A percentile compares a stretch with the other conserved stretches of the same genome.
phyloP scores from a whole-genome alignment of 2,113 vertebrate species.

The Lophochroa leadbeateri region DNA sequence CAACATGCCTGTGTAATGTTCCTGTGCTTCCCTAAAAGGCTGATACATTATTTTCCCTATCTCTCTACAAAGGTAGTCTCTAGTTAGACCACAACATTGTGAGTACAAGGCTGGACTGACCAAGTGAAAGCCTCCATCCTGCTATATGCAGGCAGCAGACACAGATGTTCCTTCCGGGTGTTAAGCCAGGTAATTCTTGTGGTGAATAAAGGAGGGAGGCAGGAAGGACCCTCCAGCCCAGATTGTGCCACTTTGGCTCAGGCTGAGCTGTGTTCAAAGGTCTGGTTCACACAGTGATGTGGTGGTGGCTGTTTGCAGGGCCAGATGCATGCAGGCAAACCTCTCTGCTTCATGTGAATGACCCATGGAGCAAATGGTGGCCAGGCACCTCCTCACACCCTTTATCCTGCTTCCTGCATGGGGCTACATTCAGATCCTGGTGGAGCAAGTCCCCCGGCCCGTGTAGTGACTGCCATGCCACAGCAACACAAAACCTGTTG shows the following conservation, averaged over 20 bases:
- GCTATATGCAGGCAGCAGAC: background rate
- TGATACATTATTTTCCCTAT: background rate
- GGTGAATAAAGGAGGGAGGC: background rate
- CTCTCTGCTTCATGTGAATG: background rate
- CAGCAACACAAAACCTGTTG: rapidly evolving
- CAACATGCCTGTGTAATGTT: background rate
- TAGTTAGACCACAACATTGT: rapidly evolving
- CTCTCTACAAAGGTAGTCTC: background rate
- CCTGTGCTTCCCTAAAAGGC: background rate
- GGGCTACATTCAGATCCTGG: background rate
- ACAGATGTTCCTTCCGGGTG: background rate
- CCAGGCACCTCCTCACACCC: background rate
- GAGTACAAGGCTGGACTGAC: background rate
- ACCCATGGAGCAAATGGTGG: background rate
- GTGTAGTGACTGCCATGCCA: rapidly evolving
- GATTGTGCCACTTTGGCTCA: background rate
- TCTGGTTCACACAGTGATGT: background rate
- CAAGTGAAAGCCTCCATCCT: background rate
- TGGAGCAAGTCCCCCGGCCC: background rate
- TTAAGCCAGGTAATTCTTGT: background rate
- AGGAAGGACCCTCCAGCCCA: background rate
- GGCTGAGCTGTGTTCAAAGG: background rate
- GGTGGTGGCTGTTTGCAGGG: background rate
- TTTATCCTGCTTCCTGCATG: background rate
- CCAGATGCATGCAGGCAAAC: rapidly evolving